Percentiles rank a stretch among this genome's conserved stretches.
phyloP scores from a whole-genome alignment of 2,113 vertebrate species.

The Tachysurus vachellii region DNA sequence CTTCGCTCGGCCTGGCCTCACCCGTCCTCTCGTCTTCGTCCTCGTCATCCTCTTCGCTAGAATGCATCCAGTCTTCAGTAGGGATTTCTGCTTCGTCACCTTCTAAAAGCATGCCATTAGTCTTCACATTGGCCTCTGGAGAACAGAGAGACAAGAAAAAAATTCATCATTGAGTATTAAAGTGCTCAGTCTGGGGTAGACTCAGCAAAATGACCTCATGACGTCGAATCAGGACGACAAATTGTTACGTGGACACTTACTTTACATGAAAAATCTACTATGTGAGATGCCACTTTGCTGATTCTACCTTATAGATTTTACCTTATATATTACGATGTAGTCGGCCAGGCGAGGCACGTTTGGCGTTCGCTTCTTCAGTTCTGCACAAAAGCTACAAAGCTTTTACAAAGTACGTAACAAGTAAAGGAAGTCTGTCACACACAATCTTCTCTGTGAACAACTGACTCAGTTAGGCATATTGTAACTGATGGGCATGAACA shows the following conservation, averaged over 20 bases:
- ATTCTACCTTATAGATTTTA: neutral
- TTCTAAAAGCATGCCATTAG: constrained; percentile 65
- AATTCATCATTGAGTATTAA: neutral
- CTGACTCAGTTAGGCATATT: neutral
- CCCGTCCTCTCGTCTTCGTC: constrained; percentile 64
- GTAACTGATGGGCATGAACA: neutral
- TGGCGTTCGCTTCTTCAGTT: neutral
- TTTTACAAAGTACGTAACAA: neutral
- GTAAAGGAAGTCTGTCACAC: neutral
- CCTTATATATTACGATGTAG: too few species aligned
- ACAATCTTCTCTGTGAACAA: neutral
- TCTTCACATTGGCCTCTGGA: constrained; percentile 64
- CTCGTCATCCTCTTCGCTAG: constrained; percentile 80
- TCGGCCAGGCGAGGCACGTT: neutral
- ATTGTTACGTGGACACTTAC: neutral
- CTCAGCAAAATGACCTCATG: constrained; percentile 15
- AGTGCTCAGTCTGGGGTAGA: neutral
- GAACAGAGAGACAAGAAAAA: constrained; percentile 51
- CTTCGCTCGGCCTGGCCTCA: constrained; percentile 67
- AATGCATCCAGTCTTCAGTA: constrained; percentile 79
- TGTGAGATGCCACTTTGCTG: constrained; percentile 1
- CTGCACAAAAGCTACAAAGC: neutral
- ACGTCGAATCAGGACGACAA: neutral
- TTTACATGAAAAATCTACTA: neutral
- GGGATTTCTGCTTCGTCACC: constrained; percentile 49